Evolutionary conservation across 1,140 invertebrate genomes (phyloP).

Genomic region (Gerris buenoi): DNA sequence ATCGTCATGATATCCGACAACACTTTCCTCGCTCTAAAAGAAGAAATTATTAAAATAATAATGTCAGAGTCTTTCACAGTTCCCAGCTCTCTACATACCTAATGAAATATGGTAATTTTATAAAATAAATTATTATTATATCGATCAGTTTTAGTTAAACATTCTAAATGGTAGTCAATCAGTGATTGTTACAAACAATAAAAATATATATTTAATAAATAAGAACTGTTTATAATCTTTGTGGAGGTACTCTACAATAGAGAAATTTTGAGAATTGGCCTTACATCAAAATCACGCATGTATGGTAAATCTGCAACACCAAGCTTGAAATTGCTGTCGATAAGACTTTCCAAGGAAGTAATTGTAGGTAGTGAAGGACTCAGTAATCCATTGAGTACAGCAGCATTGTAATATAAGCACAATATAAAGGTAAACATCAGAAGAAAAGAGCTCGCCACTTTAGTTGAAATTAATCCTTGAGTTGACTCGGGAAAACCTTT

Average conservation of each 20-base stretch:
- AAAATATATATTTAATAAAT: too few relatives aligned
- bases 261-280: too few relatives aligned
- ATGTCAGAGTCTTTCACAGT: too few relatives aligned
- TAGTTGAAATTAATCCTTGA: background rate
- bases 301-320: background rate
- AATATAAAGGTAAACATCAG: background rate
- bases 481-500: background rate
- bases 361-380: background rate
- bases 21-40: background rate
- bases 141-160: too few relatives aligned
- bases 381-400: background rate
- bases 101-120: too few relatives aligned
- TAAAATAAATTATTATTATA: too few relatives aligned
- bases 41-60: too few relatives aligned
- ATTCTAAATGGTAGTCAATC: too few relatives aligned
- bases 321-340: background rate
- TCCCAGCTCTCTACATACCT: too few relatives aligned
- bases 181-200: too few relatives aligned
- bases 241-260: too few relatives aligned
- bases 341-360: background rate
- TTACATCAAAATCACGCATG: background rate
- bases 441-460: background rate
- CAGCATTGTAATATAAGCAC: background rate
- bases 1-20: background rate
- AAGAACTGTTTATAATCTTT: too few relatives aligned